Evolutionary conservation across 2,113 vertebrate genomes (phyloP).

Genomic region (Sapajus apella): DNA sequence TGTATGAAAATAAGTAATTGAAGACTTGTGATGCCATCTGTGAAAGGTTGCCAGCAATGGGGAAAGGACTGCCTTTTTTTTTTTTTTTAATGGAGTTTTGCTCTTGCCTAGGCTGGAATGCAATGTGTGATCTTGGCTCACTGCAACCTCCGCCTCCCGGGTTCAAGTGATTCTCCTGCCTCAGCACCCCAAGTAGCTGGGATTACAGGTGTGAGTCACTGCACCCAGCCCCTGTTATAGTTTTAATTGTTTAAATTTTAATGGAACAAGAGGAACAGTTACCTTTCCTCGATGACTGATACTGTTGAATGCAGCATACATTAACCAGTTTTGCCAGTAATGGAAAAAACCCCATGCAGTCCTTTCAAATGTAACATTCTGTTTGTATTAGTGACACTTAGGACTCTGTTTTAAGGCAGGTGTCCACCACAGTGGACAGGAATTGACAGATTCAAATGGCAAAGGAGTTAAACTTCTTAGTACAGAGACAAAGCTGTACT

Average conservation of each 20-base stretch:
- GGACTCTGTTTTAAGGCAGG: background rate
- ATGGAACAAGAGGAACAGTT: background rate
- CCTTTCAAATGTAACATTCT: background rate
- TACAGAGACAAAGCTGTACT: background rate
- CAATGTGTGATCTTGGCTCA: background rate
- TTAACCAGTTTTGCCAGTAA: background rate
- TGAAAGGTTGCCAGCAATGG: too few species aligned
- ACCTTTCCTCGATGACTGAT: background rate
- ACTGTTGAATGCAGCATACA: background rate
- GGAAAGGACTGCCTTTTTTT: background rate
- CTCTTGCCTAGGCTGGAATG: background rate
- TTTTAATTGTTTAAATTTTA: too few species aligned
- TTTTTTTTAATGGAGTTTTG: background rate
- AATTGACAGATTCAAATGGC: background rate
- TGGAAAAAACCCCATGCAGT: rapidly evolving
- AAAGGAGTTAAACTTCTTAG: background rate
- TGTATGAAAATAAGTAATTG: background rate
- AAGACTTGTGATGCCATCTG: background rate
- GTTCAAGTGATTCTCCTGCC: background rate
- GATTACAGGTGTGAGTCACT: background rate
- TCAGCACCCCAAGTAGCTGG: background rate
- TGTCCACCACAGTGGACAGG: background rate
- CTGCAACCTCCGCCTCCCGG: background rate
- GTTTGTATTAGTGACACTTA: background rate
- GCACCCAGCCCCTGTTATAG: background rate